Percentiles rank a stretch among this genome's conserved stretches.
These are phyloP conservation scores for Enhydra lutris DNA, from an alignment of 2,113 vertebrate genomes.

Conservation along the genomic window DNA sequence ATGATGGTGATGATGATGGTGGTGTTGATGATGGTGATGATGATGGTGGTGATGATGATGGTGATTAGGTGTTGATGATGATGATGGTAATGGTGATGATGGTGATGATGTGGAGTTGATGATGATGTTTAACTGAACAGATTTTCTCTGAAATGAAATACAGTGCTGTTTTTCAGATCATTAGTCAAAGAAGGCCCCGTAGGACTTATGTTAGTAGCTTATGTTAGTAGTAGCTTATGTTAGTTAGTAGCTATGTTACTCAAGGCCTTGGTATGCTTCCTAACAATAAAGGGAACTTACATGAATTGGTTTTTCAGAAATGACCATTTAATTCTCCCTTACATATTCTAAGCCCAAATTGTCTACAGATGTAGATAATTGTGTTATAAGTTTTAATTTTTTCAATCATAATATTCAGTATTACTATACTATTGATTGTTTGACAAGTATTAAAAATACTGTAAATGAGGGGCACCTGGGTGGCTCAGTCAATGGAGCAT, in stretches of 20 bases:
- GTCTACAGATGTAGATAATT: neutral
- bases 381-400: neutral
- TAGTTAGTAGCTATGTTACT: neutral
- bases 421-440: neutral
- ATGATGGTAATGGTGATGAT: neutral
- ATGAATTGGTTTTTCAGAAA: neutral
- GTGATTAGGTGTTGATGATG: fast-evolving
- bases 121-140: neutral
- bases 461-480: neutral
- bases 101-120: no score
- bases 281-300: neutral
- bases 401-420: neutral
- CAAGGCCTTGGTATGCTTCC: neutral
- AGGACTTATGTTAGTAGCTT: neutral
- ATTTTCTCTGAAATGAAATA: neutral
- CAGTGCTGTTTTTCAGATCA: neutral
- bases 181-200: neutral
- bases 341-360: neutral
- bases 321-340: neutral
- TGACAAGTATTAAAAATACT: constrained; percentile 12
- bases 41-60: fast-evolving
- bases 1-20: fast-evolving
- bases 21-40: fast-evolving
- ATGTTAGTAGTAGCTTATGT: no score
- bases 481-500: neutral